A percentile compares a stretch with the other conserved stretches of the same genome.
Evolutionary conservation across 2,113 vertebrate genomes (phyloP).

Genomic region (Phalacrocorax brasilianus): DNA sequence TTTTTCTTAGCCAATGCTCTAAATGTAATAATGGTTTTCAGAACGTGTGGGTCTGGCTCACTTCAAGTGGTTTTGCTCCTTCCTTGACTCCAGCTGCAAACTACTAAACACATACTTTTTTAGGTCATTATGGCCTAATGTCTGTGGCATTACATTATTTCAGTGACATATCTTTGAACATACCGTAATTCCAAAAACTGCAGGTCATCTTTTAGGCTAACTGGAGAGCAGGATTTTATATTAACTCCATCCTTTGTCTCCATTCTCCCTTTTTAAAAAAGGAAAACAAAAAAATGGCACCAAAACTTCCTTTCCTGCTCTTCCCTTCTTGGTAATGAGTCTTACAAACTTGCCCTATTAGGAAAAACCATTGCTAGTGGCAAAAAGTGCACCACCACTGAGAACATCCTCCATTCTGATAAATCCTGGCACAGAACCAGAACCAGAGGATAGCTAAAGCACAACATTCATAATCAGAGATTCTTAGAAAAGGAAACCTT

Average conservation of each 20-base stretch:
- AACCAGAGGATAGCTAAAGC: constrained; percentile 21
- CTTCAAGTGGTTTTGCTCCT: constrained; percentile 70
- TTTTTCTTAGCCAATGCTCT: constrained; percentile 13
- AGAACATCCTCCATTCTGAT: constrained; percentile 18
- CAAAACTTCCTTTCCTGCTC: neutral
- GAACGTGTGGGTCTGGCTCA: constrained; percentile 72
- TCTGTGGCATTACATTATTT: constrained; percentile 79
- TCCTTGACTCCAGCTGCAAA: constrained; percentile 76
- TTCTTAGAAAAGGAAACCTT: constrained; percentile 12
- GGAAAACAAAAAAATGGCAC: neutral
- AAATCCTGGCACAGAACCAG: constrained; percentile 32
- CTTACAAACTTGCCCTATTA: constrained; percentile 55
- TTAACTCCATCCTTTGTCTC: constrained; percentile 52
- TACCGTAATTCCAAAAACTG: constrained; percentile 70
- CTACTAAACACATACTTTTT: constrained; percentile 80
- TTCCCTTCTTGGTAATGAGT: constrained; percentile 58
- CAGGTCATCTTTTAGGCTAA: constrained; percentile 69
- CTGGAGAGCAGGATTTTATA: constrained; percentile 41
- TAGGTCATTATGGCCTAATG: constrained; percentile 80
- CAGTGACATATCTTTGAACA: constrained; percentile 80
- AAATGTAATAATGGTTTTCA: constrained; percentile 50
- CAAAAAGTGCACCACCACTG: constrained; percentile 1
- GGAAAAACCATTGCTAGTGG: constrained; percentile 36
- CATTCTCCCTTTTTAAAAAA: neutral
- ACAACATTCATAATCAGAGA: constrained; percentile 40